Base-by-base conservation (phyloP, 30 jellyfish, hydroid and myxozoan genomes). In the Hydra vulgaris region DNA sequence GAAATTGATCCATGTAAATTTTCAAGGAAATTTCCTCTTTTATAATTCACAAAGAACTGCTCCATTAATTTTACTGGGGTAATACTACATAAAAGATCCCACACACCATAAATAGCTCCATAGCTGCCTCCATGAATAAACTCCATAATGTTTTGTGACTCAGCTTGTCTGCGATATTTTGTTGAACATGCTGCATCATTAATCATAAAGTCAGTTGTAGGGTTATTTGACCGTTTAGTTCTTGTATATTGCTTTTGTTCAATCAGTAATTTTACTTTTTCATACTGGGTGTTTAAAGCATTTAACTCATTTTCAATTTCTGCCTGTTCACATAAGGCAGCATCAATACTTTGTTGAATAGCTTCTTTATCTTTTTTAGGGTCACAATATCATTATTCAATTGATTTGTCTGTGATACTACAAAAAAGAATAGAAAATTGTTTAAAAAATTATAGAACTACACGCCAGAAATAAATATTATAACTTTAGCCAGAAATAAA, bases 141-240 rank as follows among this genome's bases (percentile, higher is more conserved):
- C 79, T 26, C 84, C 80, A 76, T n/a, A 18, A 76, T n/a, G 8
- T 18, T 53, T 4, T 25, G 53, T 53, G 84, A 20, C 79, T 76
- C 79, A 17, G 24, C 79, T 25, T 82, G 5, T n/a, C 84, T 26
- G 5, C 84, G 5, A 53, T 76, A 76, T 20, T 77, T 19, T 17
- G 79, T 25, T 25, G 84, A 76, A 20, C 8, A n/a, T n/a, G n/a
- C n/a, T n/a, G n/a, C n/a, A 77, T 76, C 84, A 26, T 76, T 76
- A 25, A 76, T 76, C 84, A 76, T 76, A 18, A 17, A 4, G 40
- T 25, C 55, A 17, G 78, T 53, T 7, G 84, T 76, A 7, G 84
- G 40, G 7, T n/a, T 40, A 7, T 53, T 53, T 21, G 22, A 21
- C 21, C 25, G 77, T 25, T 52, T 76, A 5, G 53, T 76, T 20